phyloP scores from a whole-genome alignment of 2,888 invertebrate genomes.

The Macrosiphum euphorbiae region DNA sequence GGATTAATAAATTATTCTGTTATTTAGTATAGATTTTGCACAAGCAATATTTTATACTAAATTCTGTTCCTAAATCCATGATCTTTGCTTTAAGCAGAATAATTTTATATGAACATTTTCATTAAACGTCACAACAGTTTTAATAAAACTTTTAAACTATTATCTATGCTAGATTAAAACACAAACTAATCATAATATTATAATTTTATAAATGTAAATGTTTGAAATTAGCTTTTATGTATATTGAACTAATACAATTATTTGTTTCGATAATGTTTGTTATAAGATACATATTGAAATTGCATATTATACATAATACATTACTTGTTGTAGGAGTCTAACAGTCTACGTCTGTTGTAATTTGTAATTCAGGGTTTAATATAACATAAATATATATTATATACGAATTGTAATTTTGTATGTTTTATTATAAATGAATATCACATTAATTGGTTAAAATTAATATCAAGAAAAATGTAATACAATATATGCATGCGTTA shows the following conservation, averaged over 20 bases:
- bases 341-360: too few relatives aligned
- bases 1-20: neutral
- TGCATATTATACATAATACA: too few relatives aligned
- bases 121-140: neutral
- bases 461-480: too few relatives aligned
- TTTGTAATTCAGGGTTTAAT: too few relatives aligned
- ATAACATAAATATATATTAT: too few relatives aligned
- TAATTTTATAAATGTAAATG: neutral
- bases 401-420: too few relatives aligned
- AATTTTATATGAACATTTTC: neutral
- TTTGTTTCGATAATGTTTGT: neutral
- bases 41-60: neutral
- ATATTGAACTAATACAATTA: neutral
- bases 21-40: neutral
- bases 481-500: too few relatives aligned
- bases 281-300: neutral
- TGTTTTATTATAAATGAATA: too few relatives aligned
- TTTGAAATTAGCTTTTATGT: neutral
- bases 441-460: too few relatives aligned
- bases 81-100: neutral
- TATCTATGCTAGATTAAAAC: neutral
- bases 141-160: neutral
- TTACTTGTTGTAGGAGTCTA: neutral
- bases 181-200: neutral
- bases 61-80: neutral